phyloP scores from a whole-genome alignment of 2,113 vertebrate species.

The Erinaceus europaeus region DNA sequence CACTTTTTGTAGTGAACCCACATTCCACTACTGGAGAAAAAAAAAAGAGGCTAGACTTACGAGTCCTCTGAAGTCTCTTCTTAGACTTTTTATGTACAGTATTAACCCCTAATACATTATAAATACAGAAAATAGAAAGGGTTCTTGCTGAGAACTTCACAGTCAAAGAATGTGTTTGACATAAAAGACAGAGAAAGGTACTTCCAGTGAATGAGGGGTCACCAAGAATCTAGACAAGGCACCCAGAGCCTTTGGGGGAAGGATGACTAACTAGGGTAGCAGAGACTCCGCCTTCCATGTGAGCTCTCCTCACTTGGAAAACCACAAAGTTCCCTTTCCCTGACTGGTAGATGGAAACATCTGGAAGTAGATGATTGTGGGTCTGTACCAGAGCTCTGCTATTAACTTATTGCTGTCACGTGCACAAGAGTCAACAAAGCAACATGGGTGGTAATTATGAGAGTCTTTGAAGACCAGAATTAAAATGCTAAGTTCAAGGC shows the following conservation, averaged over 20 bases:
- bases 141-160: neutral
- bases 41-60: fast-evolving
- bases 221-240: neutral
- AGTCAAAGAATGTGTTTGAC: neutral
- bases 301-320: neutral
- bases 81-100: neutral
- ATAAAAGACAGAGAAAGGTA: neutral
- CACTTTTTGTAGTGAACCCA: too few species aligned
- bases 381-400: neutral
- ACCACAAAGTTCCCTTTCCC: neutral
- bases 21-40: too few species aligned
- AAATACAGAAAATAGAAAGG: neutral
- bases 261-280: neutral
- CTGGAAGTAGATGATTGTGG: neutral
- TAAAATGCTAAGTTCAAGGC: neutral
- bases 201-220: neutral
- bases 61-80: neutral
- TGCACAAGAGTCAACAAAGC: neutral
- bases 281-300: too few species aligned
- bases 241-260: neutral
- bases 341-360: neutral
- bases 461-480: conserved; percentile 36
- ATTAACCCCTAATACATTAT: neutral
- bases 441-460: neutral
- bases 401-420: neutral